Conservation (phyloP, 2,888 invertebrate genomes). For the Nezara viridula region DNA sequence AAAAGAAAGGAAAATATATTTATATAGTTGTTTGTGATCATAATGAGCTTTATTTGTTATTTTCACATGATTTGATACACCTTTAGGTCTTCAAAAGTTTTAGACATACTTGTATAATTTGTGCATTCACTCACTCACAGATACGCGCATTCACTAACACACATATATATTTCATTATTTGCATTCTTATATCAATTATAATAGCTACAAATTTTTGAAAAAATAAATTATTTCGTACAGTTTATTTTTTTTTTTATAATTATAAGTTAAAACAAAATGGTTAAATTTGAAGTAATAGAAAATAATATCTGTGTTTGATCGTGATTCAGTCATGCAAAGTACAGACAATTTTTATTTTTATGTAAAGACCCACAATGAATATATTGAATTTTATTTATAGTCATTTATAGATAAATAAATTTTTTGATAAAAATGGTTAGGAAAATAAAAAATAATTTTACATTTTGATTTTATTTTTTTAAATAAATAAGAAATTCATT, state of each 20-base stretch:
- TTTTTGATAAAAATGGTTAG: neutral
- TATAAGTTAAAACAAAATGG: neutral
- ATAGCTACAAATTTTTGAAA: slow-evolving; percentile 7
- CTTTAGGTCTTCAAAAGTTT: neutral
- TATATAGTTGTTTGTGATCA: neutral
- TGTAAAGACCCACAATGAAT: neutral
- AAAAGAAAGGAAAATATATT: neutral
- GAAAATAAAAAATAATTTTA: neutral
- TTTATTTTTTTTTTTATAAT: neutral
- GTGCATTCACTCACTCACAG: neutral
- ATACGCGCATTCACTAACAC: neutral
- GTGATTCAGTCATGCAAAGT: neutral
- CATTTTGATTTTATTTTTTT: neutral
- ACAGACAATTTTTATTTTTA: neutral
- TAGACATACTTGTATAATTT: neutral
- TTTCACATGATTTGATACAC: neutral
- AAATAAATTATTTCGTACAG: slow-evolving; percentile 17
- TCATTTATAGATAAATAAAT: neutral
- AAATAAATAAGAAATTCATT: neutral
- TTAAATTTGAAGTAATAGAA: neutral
- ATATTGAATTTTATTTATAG: neutral
- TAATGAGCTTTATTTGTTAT: neutral
- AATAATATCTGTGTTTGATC: neutral
- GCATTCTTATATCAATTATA: slow-evolving; percentile 1
- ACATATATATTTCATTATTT: neutral